phyloP scores from a whole-genome alignment of 1,140 invertebrate species.

The Wiebesia pumilae region DNA sequence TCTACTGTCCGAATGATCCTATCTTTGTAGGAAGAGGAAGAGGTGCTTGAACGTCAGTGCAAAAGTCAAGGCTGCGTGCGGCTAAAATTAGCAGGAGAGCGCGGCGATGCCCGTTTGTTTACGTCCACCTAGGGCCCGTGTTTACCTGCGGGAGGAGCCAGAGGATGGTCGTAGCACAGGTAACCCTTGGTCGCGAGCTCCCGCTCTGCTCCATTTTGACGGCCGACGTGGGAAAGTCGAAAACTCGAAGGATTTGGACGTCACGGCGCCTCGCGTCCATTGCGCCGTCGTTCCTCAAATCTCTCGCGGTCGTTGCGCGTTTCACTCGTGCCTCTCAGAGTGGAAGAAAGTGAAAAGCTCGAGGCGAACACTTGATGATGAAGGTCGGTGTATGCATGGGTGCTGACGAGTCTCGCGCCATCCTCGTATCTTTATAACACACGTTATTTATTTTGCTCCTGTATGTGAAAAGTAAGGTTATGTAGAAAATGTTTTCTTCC shows the following conservation, averaged over 20 bases:
- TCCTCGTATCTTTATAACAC: neutral
- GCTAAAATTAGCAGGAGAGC: neutral
- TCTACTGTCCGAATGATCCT: too few relatives aligned
- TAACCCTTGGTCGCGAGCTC: neutral
- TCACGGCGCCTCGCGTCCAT: too few relatives aligned
- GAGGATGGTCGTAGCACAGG: neutral
- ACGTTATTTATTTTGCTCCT: neutral
- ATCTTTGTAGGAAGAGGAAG: too few relatives aligned
- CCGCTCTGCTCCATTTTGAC: neutral
- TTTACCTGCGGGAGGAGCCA: neutral
- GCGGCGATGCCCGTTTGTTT: neutral
- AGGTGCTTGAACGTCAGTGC: neutral
- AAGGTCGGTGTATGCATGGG: neutral
- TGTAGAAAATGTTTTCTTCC: constrained; percentile 8
- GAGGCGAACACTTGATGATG: neutral
- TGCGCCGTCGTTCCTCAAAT: too few relatives aligned
- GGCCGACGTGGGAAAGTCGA: neutral
- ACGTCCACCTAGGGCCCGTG: neutral
- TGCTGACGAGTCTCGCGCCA: neutral
- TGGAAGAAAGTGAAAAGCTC: neutral
- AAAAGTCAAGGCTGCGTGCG: neutral
- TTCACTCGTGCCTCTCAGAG: too few relatives aligned
- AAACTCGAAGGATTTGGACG: neutral
- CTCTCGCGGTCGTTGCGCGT: too few relatives aligned
- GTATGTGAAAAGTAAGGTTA: constrained; percentile 18